Conservation (phyloP, 1,140 invertebrate species). For the Bacillus rossius region DNA sequence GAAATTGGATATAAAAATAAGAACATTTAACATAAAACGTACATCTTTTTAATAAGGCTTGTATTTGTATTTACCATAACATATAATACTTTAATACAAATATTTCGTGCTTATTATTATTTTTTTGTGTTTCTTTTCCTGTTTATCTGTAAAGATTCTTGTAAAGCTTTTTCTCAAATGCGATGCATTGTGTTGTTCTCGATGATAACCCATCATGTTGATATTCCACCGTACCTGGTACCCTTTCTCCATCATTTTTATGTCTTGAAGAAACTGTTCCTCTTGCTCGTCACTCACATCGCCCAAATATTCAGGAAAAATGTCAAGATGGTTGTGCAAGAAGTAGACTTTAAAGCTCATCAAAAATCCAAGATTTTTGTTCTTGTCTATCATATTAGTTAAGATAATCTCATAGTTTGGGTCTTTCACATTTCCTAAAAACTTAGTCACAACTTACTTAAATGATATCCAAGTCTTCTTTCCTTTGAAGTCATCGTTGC, state of each 20-base stretch:
- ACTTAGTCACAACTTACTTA: slow-evolving; percentile 3
- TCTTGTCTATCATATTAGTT: slow-evolving; percentile 22
- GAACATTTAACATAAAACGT: no score
- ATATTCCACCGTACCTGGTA: no score
- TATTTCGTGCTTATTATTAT: no score
- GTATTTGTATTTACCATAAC: no score
- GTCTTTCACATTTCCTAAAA: slow-evolving; percentile 25
- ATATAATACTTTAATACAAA: no score
- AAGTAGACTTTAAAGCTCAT: slow-evolving; percentile 38
- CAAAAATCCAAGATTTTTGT: slow-evolving; percentile 27
- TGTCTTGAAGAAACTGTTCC: slow-evolving; percentile 29
- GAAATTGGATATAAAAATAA: no score
- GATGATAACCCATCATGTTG: no score
- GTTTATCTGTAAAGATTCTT: no score
- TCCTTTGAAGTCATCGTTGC: not conserved
- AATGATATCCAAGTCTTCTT: not conserved
- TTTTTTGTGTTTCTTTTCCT: no score
- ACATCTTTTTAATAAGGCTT: no score
- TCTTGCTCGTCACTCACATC: slow-evolving; percentile 36
- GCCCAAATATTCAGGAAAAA: slow-evolving; percentile 34
- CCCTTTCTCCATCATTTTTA: slow-evolving; percentile 31
- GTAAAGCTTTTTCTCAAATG: no score
- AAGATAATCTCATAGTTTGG: slow-evolving; percentile 29
- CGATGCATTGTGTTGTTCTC: no score
- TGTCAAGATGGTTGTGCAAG: slow-evolving; percentile 31